Base-by-base conservation (phyloP, 2,888 invertebrate genomes). In the Diogma glabrata region DNA sequence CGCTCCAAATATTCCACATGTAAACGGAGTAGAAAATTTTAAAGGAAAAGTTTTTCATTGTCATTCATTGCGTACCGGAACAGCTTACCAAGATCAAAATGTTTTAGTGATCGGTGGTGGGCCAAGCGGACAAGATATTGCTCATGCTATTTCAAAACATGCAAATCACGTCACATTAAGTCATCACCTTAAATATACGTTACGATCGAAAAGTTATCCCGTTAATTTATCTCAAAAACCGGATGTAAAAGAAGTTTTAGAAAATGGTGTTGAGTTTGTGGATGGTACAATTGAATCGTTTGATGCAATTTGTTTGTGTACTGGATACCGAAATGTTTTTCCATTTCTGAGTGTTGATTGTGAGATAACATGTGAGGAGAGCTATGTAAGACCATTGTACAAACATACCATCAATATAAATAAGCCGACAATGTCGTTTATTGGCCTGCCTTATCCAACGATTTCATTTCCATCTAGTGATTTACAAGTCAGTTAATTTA, bases 401-500 rank as follows among this genome's bases (percentile, higher is more conserved):
- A 89, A 90, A 63, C 93, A 94, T 64, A 70, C 91, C 49, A 77
- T 94, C 30, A 86, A 92, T 64, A 83, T 86, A 47, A 75, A 81
- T 55, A 79, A 83, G 60, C 89, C 91, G 2, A 78, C 81, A 10
- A 80, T 94, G 77, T 84, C 82, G 51, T 79, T 94, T 57, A 75
- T 92, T 54, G 94, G 93, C 0, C 72, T 94, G 22, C 87, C 89
- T 0, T 87, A 81, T 66, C 82, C 81, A 57, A 83, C 89, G 2
- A 85, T 86, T 64, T 87, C 91, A 0, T 88, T 90, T 66, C 86
- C 87, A 53, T 80, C 88, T 75, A 88, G 87, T 65, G 88, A 93
- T 63, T 66, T 87, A 36, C 92, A 92, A 76, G 85, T 88, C n/a
- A n/a, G n/a, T n/a, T n/a, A n/a, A n/a, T n/a, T n/a, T n/a, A n/a